A percentile compares a stretch with the other conserved stretches of the same genome.
phyloP scores from a whole-genome alignment of 2,797 vertebrate species.

The Glyptemys insculpta region DNA sequence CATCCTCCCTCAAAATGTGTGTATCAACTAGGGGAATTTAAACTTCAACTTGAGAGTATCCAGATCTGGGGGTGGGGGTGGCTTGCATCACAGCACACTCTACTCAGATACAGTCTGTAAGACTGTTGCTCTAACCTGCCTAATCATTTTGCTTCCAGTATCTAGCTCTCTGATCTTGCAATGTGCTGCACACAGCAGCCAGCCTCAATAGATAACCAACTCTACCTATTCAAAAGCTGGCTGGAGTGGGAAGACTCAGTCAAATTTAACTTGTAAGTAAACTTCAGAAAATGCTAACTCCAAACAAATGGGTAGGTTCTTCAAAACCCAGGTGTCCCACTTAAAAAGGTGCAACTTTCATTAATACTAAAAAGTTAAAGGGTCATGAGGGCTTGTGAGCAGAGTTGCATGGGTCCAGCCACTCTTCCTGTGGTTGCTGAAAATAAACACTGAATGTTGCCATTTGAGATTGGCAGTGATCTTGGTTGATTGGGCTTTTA shows the following conservation, averaged over 20 bases:
- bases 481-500: neutral
- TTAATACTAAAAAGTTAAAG: neutral
- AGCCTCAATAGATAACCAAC: neutral
- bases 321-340: neutral
- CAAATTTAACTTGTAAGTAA: neutral
- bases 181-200: neutral
- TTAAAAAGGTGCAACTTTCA: neutral
- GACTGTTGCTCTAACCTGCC: neutral
- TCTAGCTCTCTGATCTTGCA: neutral
- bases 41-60: neutral
- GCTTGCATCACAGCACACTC: neutral
- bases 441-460: neutral
- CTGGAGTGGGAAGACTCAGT: neutral
- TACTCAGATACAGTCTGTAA: neutral
- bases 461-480: neutral
- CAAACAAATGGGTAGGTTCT: neutral
- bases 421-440: neutral
- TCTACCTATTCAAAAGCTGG: neutral
- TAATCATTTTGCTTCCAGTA: neutral
- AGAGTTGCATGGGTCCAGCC: neutral
- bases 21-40: neutral
- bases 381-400: neutral
- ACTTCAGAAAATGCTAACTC: neutral
- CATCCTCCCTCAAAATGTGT: neutral
- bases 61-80: neutral